Evolutionary conservation across 2,888 invertebrate genomes (phyloP).

Genomic region (Formica aserva): DNA sequence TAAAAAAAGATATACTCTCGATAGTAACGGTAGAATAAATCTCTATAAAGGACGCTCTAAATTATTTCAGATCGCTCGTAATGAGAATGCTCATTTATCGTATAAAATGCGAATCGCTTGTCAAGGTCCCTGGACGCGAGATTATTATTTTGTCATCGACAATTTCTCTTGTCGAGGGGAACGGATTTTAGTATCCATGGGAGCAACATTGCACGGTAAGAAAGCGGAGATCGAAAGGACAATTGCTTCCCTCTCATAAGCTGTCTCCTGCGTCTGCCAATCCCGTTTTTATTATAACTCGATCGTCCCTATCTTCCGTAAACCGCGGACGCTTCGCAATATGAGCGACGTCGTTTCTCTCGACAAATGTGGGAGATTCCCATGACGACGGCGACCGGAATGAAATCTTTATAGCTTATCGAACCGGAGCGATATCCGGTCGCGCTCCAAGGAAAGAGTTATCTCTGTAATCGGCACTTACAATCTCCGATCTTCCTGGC

Average conservation of each 20-base stretch:
- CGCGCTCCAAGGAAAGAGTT: neutral
- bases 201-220: neutral
- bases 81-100: neutral
- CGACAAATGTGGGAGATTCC: conserved; percentile 61
- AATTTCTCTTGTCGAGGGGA: neutral
- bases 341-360: conserved; percentile 45
- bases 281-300: conserved; percentile 74
- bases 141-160: conserved; percentile 39
- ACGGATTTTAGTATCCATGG: neutral
- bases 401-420: conserved; percentile 64
- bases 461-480: conserved; percentile 13
- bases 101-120: neutral
- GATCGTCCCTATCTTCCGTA: conserved; percentile 60
- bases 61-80: neutral
- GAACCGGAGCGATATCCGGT: conserved; percentile 40
- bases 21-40: conserved; percentile 1
- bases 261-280: conserved; percentile 65
- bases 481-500: neutral
- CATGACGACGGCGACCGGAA: conserved; percentile 54
- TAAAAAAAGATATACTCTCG: neutral
- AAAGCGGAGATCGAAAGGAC: conserved; percentile 21
- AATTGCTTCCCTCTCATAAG: conserved; percentile 64
- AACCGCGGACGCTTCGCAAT: conserved; percentile 48
- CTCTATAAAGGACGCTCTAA: neutral
- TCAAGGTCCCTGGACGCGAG: neutral